These are phyloP conservation scores for Cheilosia scutellata DNA, from an alignment of 2,888 invertebrate genomes.

Conservation along the genomic window DNA sequence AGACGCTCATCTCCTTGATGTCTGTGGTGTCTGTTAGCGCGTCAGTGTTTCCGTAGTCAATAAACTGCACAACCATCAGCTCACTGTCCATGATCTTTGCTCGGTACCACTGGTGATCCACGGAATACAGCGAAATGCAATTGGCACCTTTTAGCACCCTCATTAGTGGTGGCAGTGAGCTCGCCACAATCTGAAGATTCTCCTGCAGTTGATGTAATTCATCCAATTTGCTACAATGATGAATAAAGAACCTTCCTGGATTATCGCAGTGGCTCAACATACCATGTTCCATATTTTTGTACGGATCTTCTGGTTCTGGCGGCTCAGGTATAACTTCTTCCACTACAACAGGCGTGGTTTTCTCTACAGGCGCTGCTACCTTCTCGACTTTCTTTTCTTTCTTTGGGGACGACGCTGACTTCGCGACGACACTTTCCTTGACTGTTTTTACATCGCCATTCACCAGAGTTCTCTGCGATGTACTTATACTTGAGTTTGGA, in stretches of 20 bases:
- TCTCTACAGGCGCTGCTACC: slow-evolving; percentile 12
- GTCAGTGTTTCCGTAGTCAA: slow-evolving; percentile 92
- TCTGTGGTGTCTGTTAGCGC: slow-evolving; percentile 87
- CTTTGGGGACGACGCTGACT: slow-evolving; percentile 67
- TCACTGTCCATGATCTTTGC: slow-evolving; percentile 93
- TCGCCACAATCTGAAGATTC: slow-evolving; percentile 87
- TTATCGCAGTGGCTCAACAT: slow-evolving; percentile 90
- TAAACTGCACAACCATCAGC: slow-evolving; percentile 90
- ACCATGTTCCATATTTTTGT: slow-evolving; percentile 84
- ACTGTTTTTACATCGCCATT: slow-evolving; percentile 35
- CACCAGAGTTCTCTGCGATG: slow-evolving; percentile 25
- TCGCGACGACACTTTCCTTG: slow-evolving; percentile 31
- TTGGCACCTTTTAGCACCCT: slow-evolving; percentile 85
- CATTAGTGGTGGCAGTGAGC: slow-evolving; percentile 85
- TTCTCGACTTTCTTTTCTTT: slow-evolving; percentile 75
- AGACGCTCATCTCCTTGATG: slow-evolving; percentile 86
- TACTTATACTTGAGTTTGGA: slow-evolving; percentile 33
- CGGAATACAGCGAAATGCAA: slow-evolving; percentile 92
- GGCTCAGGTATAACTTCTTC: slow-evolving; percentile 71
- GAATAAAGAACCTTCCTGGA: slow-evolving; percentile 91
- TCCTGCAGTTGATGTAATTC: slow-evolving; percentile 87
- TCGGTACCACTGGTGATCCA: slow-evolving; percentile 95
- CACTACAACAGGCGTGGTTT: slow-evolving; percentile 10
- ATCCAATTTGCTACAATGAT: slow-evolving; percentile 86
- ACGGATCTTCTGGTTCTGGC: slow-evolving; percentile 78